These are phyloP conservation scores for Pheosia tremula DNA, from an alignment of 2,888 invertebrate species.

Conservation along the genomic window DNA sequence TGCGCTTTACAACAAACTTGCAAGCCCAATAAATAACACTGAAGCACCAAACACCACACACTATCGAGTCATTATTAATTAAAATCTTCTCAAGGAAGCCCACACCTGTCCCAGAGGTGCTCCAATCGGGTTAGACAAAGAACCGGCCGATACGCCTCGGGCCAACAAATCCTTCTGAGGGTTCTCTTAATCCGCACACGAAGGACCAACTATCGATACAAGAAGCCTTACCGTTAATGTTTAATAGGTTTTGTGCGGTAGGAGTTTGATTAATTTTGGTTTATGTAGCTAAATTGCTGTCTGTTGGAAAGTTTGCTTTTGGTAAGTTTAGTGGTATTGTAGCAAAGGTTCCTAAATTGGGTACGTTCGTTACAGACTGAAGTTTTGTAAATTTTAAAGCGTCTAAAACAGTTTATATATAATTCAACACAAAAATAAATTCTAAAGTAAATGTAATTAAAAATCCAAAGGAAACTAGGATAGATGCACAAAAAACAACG, in stretches of 20 bases:
- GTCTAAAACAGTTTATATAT: too few relatives aligned
- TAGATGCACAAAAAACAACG: slow-evolving; percentile 3
- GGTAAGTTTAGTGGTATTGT: neutral
- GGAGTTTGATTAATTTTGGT: slow-evolving; percentile 40
- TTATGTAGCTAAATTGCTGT: slow-evolving; percentile 9
- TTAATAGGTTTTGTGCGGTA: slow-evolving; percentile 46
- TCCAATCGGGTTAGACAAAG: slow-evolving; percentile 67
- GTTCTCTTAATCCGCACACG: slow-evolving; percentile 65
- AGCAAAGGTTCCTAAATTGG: neutral
- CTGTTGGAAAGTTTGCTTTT: slow-evolving; percentile 13
- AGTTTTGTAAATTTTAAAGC: too few relatives aligned
- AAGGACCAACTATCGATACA: slow-evolving; percentile 73
- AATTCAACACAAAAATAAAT: too few relatives aligned
- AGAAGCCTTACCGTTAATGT: slow-evolving; percentile 50
- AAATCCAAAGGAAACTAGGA: neutral
- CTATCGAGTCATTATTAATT: slow-evolving; percentile 81
- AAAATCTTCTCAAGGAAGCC: slow-evolving; percentile 73
- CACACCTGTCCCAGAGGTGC: slow-evolving; percentile 74
- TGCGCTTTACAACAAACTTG: slow-evolving; percentile 32
- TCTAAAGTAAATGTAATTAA: neutral
- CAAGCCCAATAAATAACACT: slow-evolving; percentile 35
- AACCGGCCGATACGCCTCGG: slow-evolving; percentile 65
- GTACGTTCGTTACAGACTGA: too few relatives aligned
- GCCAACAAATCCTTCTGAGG: slow-evolving; percentile 70
- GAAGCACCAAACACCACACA: slow-evolving; percentile 59